A percentile compares a stretch with the other conserved stretches of the same genome.
phyloP scores from a whole-genome alignment of 1,140 invertebrate genomes.

The Arctopsyche grandis region DNA sequence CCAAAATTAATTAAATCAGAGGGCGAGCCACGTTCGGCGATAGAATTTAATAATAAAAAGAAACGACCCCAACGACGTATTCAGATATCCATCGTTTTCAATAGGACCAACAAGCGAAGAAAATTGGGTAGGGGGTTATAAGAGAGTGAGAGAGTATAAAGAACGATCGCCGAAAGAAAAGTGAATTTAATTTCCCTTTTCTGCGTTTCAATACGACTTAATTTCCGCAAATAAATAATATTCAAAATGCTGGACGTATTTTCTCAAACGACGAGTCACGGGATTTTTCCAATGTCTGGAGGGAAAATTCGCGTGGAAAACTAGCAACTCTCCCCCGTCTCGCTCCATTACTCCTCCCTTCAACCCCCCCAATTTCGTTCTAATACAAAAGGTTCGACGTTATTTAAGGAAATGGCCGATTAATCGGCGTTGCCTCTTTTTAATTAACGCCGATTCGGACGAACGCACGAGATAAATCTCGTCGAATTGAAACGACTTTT shows the following conservation, averaged over 20 bases:
- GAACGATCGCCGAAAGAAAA: constrained; percentile 17
- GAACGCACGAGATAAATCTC: too few relatives aligned
- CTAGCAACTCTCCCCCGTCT: not conserved
- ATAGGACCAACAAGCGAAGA: not conserved
- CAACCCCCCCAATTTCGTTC: too few relatives aligned
- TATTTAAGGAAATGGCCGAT: not conserved
- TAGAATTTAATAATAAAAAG: constrained; percentile 23
- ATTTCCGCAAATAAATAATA: constrained; percentile 39
- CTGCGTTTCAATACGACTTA: constrained; percentile 21
- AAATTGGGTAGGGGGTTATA: not conserved
- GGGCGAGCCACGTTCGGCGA: not conserved
- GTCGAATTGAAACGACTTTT: not conserved
- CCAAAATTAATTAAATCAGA: constrained; percentile 21
- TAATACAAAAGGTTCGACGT: not conserved
- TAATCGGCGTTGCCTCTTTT: not conserved
- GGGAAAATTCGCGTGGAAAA: not conserved
- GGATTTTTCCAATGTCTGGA: not conserved
- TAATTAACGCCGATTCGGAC: not conserved
- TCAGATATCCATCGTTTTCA: too few relatives aligned
- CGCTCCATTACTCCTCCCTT: too few relatives aligned
- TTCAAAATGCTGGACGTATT: not conserved
- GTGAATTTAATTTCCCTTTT: constrained; percentile 28
- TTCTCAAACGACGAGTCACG: not conserved
- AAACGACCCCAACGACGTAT: not conserved
- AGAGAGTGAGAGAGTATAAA: not conserved